A percentile compares a stretch with the other conserved stretches of the same genome.
Evolutionary conservation across 2,113 vertebrate genomes (phyloP).

Genomic region (Illadopsis cleaveri): DNA sequence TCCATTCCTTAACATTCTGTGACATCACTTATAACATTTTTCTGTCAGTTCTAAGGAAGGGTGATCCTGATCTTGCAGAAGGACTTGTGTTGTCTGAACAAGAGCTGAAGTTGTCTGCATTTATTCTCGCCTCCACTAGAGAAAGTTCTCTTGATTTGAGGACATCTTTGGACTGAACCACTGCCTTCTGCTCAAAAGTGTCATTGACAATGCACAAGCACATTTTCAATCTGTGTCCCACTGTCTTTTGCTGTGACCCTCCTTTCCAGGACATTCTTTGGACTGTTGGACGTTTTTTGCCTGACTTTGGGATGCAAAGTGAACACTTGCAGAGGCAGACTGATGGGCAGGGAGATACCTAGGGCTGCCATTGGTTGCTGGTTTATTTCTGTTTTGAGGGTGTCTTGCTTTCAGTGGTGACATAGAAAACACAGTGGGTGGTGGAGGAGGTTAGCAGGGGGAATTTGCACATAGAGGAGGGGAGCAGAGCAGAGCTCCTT

Average conservation of each 20-base stretch:
- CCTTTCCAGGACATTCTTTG: not conserved
- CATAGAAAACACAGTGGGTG: not conserved
- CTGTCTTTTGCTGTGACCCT: not conserved
- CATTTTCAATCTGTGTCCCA: accelerated
- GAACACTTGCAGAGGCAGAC: not conserved
- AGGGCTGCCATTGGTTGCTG: not conserved
- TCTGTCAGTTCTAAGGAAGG: not conserved
- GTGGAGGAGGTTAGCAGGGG: not conserved
- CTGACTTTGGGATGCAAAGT: not conserved
- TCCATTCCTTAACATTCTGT: not conserved
- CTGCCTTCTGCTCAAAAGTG: not conserved
- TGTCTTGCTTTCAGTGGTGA: not conserved
- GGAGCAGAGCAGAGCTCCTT: not conserved
- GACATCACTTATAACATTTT: not conserved
- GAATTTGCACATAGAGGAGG: not conserved
- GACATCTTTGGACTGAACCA: not conserved
- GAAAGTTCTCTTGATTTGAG: not conserved
- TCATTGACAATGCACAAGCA: not conserved
- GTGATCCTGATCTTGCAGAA: not conserved
- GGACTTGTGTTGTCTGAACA: not conserved
- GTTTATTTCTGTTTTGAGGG: not conserved
- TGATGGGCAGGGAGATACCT: not conserved
- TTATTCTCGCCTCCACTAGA: not conserved
- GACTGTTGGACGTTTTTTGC: not conserved
- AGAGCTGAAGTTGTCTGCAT: not conserved